Base-by-base conservation (phyloP, 1,140 invertebrate genomes). In the Drosophila varians region DNA sequence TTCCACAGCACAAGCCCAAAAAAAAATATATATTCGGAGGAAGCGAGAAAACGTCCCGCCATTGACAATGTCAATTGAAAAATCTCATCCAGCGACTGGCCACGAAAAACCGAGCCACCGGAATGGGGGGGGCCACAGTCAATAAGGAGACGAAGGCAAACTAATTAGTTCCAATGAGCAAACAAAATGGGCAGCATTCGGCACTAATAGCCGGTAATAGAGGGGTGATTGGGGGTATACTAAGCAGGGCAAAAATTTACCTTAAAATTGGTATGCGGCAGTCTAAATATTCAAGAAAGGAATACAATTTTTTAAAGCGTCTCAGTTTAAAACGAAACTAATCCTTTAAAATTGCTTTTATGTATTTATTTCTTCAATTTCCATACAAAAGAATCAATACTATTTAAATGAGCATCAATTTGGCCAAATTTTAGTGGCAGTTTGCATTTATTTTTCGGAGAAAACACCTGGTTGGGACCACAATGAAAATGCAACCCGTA, bases 161-260 rank as follows among this genome's bases (percentile, higher is more conserved):
- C 82, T 86, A 86, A 86, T 86, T 86, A 86, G 80, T 87, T 86
- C 76, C 82, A 87, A 73, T 86, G 80, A 79, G 62, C 82, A 76
- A 87, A 65, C 77, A 84, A 65, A 74, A 74, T 47, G 71, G 52
- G 52, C 38, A 74, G 57, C 68, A 53, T 72, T 73, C 68, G 73
- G 57, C 11, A 23, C 21, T 45, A 73, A 72, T 62, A 49, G 68
- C 34, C 21, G 28, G 21, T 54, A 53, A 19, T 31, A 65, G 21
- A 9, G 38, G 47, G 68, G 36, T 60, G 38, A 28, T 18, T 2
- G 2, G 12, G 19, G 43, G 19, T 42, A 28, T 38, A 9, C 8
- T 8, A 51, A 51, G 9, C 31, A 36, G 18, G 42, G 1, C 1
- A n/a, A 23, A 45, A 16, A 18, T 16, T 1, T 9, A 19, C 9